Evolutionary conservation across 2,113 vertebrate species (phyloP), one percentile per base, ranked within the genome.

Genomic region (Tricholaema leucomelas): DNA sequence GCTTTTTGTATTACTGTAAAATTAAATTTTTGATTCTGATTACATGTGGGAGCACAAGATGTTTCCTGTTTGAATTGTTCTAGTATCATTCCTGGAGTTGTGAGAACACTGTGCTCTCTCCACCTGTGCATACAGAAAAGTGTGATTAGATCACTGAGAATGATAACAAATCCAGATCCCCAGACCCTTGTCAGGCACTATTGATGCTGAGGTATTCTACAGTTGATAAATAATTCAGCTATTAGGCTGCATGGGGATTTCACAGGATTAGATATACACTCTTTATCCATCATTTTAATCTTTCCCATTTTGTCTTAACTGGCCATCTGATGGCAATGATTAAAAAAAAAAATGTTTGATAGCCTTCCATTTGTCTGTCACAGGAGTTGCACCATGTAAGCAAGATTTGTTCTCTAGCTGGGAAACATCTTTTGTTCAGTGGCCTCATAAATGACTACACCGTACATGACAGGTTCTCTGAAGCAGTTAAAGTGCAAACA

Each of bases 201-300:
- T 33, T 61, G 85, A 91, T 91, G 59, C 30, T 74, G 69, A 71
- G 67, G 81, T 94, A 31, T 44, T 84, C 46, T 77, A 42, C 48
- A 85, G 59, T 9, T 91, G 73, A 74, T 97, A 94, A 96, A 96
- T 95, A 96, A 93, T 91, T 93, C 89, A 95, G 30, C 36, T 71
- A 70, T 88, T 90, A 82, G 88, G 52, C 75, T 70, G 42, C 71
- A 56, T 30, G 71, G n/a, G 15, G 55, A 52, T 86, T 88, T 76
- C 52, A 67, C 64, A 79, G 38, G 46, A 44, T 72, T 76, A 92
- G 33, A 12, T 66, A 28, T 48, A 19, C 12, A 15, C 56, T 87
- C 44, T 74, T 91, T 42, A 79, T 94, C 33, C 67, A 73, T 91
- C 36, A 83, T 79, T 61, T 94, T 76, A 78, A n/a, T 77, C 27